Base-by-base conservation (phyloP, 2,113 vertebrate species). In the Vulpes ferrilata region DNA sequence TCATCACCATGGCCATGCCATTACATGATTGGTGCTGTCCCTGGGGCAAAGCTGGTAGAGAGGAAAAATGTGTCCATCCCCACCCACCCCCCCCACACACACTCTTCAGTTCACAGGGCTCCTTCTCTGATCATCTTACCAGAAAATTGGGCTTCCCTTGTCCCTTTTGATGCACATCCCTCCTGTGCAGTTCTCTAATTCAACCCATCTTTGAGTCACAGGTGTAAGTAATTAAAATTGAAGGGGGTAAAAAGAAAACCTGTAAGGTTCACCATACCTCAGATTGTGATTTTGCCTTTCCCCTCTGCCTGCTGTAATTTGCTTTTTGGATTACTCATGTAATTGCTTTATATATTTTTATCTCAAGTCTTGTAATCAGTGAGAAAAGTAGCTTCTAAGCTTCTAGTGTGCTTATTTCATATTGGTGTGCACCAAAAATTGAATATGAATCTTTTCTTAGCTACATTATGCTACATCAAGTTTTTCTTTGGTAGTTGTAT, bases 401-500 rank as follows among this genome's bases (percentile, higher is more conserved):
- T 27, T 74, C 20, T 84, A 73, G 4, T 84, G 2, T 84, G 55
- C 22, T 74, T 74, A 84, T 62, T 48, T 62, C 30, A 35, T 62
- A 11, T 73, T 51, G 55, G 27, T 60, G 38, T 92, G 48, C 55
- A 64, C 8, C 4, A 38, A 7, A 11, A 62, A 20, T 64, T 71
- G 32, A 71, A 71, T 64, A 16, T 83, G 35, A 78, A 35, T 82
- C n/a, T 57, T 81, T 55, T 82, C 88, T 74, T 74, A 93, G 74
- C 48, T 55, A 3, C 5, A 3, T 71, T n/a, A 64, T 55, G 80
- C 27, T 25, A 80, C 64, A 95, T 2, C 60, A 83, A 64, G 48
- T 74, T 88, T 96, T 81, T 53, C 32, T 92, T 96, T 74, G 27
- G 53, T 79, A 65, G 59, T 90, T 53, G 30, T 62, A 8, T 60